Evolutionary conservation across 2,888 invertebrate genomes (phyloP).

Genomic region (Pyrocoelia pectoralis): DNA sequence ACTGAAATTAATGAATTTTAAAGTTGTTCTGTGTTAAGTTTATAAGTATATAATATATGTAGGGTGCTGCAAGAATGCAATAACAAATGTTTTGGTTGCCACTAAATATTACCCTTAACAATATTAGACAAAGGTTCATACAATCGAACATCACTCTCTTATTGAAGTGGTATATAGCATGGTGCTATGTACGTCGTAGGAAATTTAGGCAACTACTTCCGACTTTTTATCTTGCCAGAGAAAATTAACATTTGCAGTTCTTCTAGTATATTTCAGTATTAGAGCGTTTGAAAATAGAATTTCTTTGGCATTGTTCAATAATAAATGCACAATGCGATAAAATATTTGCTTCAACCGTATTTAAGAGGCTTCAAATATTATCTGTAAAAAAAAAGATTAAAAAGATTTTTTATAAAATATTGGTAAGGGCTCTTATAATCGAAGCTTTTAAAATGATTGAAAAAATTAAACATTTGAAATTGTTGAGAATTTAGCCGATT

Average conservation of each 20-base stretch:
- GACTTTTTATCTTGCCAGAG: conserved; percentile 7
- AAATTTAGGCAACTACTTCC: conserved; percentile 7
- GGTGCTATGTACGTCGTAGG: background rate
- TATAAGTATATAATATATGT: conserved; percentile 19
- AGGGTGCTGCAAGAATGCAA: conserved; percentile 12
- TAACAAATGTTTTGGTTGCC: background rate
- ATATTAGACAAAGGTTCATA: background rate
- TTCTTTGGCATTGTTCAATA: background rate
- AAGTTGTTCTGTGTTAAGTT: conserved; percentile 36
- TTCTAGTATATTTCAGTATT: background rate
- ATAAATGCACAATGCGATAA: conserved; percentile 4
- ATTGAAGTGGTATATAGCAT: background rate
- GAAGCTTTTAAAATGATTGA: background rate
- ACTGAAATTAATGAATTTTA: conserved; percentile 40
- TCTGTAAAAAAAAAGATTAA: background rate
- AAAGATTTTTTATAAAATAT: background rate
- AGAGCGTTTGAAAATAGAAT: background rate
- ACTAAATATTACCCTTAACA: background rate
- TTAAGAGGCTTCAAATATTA: background rate
- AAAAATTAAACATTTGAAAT: background rate
- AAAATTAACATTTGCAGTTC: background rate
- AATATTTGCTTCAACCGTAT: background rate
- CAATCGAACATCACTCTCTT: no score
- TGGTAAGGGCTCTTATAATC: conserved; percentile 4
- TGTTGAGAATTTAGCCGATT: conserved; percentile 6